A percentile compares a stretch with the other conserved stretches of the same genome.
phyloP scores from a whole-genome alignment of 1,140 invertebrate species.

The Caenorhabditis latens region DNA sequence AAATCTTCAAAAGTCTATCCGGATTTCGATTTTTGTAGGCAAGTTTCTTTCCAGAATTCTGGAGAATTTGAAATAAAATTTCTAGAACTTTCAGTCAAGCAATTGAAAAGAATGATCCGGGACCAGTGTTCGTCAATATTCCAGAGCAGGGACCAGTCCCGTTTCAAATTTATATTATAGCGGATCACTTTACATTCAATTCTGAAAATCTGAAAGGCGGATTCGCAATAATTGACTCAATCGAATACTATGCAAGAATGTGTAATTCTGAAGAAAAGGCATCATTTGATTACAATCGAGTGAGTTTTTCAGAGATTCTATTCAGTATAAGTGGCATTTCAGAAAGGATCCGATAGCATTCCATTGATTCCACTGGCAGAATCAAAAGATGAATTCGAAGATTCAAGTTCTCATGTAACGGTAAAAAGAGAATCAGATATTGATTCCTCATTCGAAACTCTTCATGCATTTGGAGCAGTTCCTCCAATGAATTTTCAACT shows the following conservation, averaged over 20 bases:
- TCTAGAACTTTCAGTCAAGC: constrained; percentile 60
- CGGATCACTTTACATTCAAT: constrained; percentile 76
- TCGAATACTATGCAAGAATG: constrained; percentile 76
- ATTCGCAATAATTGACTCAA: constrained; percentile 75
- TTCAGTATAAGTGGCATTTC: not conserved
- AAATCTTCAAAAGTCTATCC: constrained; percentile 65
- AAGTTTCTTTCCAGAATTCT: not conserved
- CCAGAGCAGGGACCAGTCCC: constrained; percentile 71
- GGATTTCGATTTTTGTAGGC: constrained; percentile 74
- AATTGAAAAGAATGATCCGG: constrained; percentile 74
- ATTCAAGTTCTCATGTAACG: constrained; percentile 21
- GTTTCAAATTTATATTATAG: constrained; percentile 73
- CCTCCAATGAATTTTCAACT: constrained; percentile 30
- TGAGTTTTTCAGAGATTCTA: not conserved
- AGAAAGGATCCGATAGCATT: constrained; percentile 6
- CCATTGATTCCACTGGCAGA: constrained; percentile 28
- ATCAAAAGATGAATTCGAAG: constrained; percentile 33
- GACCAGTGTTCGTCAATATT: constrained; percentile 71
- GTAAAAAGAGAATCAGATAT: constrained; percentile 26
- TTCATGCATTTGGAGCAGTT: constrained; percentile 30
- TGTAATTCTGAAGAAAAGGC: constrained; percentile 61
- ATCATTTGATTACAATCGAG: constrained; percentile 31
- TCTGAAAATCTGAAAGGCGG: constrained; percentile 72
- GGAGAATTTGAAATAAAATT: not conserved
- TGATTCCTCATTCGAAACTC: constrained; percentile 42